A percentile compares a stretch with the other conserved stretches of the same genome.
These are phyloP conservation scores for Helogale parvula DNA, from an alignment of 2,113 vertebrate species.

Conservation along the genomic window DNA sequence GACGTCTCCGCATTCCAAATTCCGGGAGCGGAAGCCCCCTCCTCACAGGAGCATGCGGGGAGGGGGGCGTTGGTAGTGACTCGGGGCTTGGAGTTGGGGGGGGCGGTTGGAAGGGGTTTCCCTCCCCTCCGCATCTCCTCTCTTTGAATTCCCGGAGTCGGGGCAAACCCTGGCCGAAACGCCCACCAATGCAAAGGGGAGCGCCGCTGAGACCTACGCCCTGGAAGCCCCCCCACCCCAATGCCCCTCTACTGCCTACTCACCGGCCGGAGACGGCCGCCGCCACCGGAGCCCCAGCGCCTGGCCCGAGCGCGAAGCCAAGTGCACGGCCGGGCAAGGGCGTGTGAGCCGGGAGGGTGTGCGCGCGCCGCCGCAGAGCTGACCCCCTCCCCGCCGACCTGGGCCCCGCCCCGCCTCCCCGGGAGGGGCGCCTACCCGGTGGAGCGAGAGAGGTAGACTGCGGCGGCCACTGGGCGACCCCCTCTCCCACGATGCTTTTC, in stretches of 20 bases:
- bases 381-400: constrained; percentile 41
- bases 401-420: constrained; percentile 45
- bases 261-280: constrained; percentile 49
- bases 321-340: constrained; percentile 59
- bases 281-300: constrained; percentile 9
- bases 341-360: constrained; percentile 40
- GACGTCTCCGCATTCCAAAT: neutral
- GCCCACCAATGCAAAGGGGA: neutral
- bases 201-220: neutral
- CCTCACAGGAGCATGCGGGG: neutral
- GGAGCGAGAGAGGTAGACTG: neutral
- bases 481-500: neutral
- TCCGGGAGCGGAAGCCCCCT: neutral
- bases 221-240: neutral
- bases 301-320: constrained; percentile 24
- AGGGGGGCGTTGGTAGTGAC: neutral
- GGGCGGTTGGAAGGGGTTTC: neutral
- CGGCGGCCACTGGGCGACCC: neutral
- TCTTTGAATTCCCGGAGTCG: neutral
- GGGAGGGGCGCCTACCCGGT: neutral
- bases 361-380: constrained; percentile 56
- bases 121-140: neutral
- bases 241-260: constrained; percentile 26
- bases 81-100: neutral
- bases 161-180: neutral